Base-by-base conservation (phyloP, 2,888 invertebrate species). In the Colletes collaris region DNA sequence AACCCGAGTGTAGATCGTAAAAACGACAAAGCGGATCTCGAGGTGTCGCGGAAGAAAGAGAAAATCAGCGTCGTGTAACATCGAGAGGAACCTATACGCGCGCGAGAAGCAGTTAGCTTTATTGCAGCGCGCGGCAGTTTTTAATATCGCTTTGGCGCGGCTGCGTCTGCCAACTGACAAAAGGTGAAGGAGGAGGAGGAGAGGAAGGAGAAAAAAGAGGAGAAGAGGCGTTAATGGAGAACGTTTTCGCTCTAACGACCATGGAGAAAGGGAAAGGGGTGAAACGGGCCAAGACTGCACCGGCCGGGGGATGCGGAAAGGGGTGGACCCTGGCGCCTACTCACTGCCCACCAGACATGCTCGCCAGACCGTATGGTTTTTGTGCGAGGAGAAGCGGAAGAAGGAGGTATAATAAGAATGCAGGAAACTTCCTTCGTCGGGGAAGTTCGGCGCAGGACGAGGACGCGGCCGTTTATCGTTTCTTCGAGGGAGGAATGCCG, bases 201-300 rank as follows among this genome's bases (percentile, higher is more conserved):
- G 44, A 8, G 44, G 10, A 46, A 8, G 44, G 44, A 46, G 10
- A 85, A 90, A 88, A 86, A 62, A 13, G 62, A 62, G 80, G 82
- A 77, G 86, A 83, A 82, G 83, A 89, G 90, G 91, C 90, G 92
- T 89, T 91, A 91, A 92, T 91, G 91, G 89, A 91, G 90, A 91
- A 89, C 90, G 89, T 91, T 92, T 91, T 89, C 89, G 89, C 90
- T 91, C 91, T 91, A 90, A 91, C 91, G 90, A 91, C 87, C 90
- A 84, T 84, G 86, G 86, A 88, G 89, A 89, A 88, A 87, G 84
- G 81, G 81, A 76, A 73, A 76, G 78, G 81, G 79, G 82, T 79
- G 79, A 79, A 81, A 77, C 63, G 76, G 83, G 86, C 72, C 82
- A 83, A 87, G 82, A 88, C 83, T 85, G 79, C 79, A 79, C 65